Evolutionary conservation across 1,140 invertebrate species (phyloP), one percentile per base, ranked within the genome.

Genomic region (Potamilus streckersoni): DNA sequence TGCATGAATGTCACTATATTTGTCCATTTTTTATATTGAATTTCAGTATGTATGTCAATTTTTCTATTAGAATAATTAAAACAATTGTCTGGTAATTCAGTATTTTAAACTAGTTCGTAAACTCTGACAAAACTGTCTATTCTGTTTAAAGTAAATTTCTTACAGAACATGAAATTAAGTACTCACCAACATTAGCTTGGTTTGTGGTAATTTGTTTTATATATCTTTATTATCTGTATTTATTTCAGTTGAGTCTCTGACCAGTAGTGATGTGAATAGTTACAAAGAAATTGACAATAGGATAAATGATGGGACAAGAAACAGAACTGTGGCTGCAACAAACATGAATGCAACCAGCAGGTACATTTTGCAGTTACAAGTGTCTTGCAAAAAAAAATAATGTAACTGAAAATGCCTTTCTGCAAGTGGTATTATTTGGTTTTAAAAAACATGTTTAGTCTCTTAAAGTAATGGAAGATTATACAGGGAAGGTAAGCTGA

Each of bases 291-390:
- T 93, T 60, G 90, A 92, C 71, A 86, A 83, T 23, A 92, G 91
- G 77, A 92, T 93, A 65, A 91, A 92, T 56, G 91, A 93, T 82
- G 93, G 93, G 13, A 93, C 91, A 2, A 85, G 90, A 19, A 93
- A 92, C 83, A 84, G 93, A 27, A 93, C 92, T 64, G 92, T 93
- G 58, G 92, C 92, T 15, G 90, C 92, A 4, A 93, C 93, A 27
- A 92, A 92, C 81, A 93, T 93, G 92, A 93, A 93, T 87, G 92
- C 91, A n/a, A 93, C 92, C 27, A 92, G 92, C 83, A 90, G 91
- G 91, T 91, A 76, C 65, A 69, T 55, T 23, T 59, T 19, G 38
- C 38, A 11, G 38, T 49, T 11, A 49, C 38, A 4, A 49, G 38
- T 11, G 3, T 17, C 58, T 19, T 31, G 16, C 19, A 13, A 23